Evolutionary conservation across 2,888 invertebrate species (phyloP), one percentile per base, ranked within the genome.

Genomic region (Microctonus hyperodae): DNA sequence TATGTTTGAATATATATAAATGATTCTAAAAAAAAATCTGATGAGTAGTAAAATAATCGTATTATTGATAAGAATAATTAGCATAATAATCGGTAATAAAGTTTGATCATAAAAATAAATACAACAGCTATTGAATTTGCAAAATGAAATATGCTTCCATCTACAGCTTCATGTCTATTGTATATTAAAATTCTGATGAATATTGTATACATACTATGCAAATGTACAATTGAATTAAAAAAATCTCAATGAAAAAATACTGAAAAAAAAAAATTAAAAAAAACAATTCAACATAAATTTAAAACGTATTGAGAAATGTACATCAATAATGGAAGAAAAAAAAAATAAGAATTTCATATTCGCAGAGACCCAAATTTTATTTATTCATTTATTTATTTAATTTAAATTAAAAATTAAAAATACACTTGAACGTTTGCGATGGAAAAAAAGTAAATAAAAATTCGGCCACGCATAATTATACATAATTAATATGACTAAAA

Each of bases 131-230:
- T 37, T 37, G 37, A 37, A 37, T 37, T 37, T 37, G 37, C 37
- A 37, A 37, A 37, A n/a, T 37, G 7, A 44, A 44, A 67, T 68
- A 78, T 79, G 81, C 80, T 81, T 82, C 79, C 81, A 80, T 78
- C 77, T 78, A 75, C 64, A 77, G 75, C 80, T 78, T 77, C 80
- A 76, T 72, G 69, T 77, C 37, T 25, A 7, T 44, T 16, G 44
- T 7, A 44, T 16, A n/a, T 6, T 44, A 44, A 16, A n/a, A 44
- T 44, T 44, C 23, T 61, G 37, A 62, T 28, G 7, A 10, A 51
- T n/a, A 51, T 20, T 51, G 1, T 51, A 53, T 53, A 53, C 53
- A 35, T 35, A 62, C 33, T 53, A 51, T 62, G 37, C 35, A 62
- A 53, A 62, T 37, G 53, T 62, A 40, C 60, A 31, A 60, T 53